These are phyloP conservation scores for Manis crassicaudata DNA, from an alignment of 2,797 vertebrate species.

Conservation along the genomic window DNA sequence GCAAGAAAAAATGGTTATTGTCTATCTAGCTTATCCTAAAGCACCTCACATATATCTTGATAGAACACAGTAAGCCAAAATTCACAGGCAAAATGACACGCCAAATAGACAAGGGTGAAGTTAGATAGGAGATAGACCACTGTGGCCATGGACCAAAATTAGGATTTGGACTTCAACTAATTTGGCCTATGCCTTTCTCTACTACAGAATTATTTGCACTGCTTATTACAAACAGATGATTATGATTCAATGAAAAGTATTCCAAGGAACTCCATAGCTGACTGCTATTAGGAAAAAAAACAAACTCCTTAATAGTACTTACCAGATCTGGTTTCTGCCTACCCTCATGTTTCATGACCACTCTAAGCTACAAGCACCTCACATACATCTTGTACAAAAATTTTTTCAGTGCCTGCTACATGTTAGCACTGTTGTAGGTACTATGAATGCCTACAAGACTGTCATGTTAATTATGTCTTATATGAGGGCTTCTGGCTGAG, in stretches of 20 bases:
- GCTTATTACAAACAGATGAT: slow-evolving; percentile 31
- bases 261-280: not conserved
- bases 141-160: not conserved
- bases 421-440: not conserved
- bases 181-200: not conserved
- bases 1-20: slow-evolving; percentile 1
- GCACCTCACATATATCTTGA: not conserved
- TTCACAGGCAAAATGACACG: slow-evolving; percentile 11
- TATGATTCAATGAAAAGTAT: slow-evolving; percentile 29
- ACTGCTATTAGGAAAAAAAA: not conserved
- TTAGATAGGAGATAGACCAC: not conserved
- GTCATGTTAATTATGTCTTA: not conserved
- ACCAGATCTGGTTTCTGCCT: slow-evolving; percentile 7
- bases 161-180: not conserved
- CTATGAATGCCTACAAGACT: not conserved
- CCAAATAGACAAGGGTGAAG: not conserved
- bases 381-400: not conserved
- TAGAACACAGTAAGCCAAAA: slow-evolving; percentile 2
- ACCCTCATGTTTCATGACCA: not conserved
- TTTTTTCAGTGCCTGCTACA: not conserved
- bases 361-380: not conserved
- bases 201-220: not conserved
- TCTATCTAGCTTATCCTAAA: slow-evolving; percentile 37
- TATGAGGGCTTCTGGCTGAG: not conserved
- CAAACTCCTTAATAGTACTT: not conserved